Percentiles rank a stretch among this genome's conserved stretches.
These are phyloP conservation scores for Neodiprion lecontei DNA, from an alignment of 1,140 invertebrate genomes.

Conservation along the genomic window DNA sequence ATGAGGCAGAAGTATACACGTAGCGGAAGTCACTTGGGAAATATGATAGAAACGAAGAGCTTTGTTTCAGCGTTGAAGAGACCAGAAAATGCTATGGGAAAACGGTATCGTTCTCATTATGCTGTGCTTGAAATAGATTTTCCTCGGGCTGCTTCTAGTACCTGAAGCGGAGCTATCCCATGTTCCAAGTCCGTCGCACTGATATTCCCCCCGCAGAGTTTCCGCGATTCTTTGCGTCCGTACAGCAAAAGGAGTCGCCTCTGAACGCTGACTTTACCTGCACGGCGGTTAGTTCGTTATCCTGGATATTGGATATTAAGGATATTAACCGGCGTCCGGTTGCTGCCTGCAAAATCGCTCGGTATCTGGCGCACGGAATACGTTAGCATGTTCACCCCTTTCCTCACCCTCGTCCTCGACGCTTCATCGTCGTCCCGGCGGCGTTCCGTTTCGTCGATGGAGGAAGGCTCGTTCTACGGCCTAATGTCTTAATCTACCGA, in stretches of 20 bases:
- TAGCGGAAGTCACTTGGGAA: constrained; percentile 5
- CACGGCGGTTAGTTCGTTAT: not conserved
- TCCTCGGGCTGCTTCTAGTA: no score
- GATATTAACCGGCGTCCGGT: not conserved
- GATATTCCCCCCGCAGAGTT: not conserved
- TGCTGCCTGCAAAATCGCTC: not conserved
- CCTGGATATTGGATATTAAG: constrained; percentile 2
- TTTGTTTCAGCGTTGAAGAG: constrained; percentile 2
- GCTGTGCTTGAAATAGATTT: not conserved
- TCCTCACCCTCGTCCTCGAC: not conserved
- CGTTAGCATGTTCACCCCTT: not conserved
- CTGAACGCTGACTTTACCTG: not conserved
- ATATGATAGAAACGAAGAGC: not conserved
- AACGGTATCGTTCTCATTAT: not conserved
- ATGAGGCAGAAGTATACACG: no score
- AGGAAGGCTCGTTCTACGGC: not conserved
- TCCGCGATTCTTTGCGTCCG: not conserved
- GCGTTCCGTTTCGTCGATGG: not conserved
- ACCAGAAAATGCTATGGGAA: not conserved
- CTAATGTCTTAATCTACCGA: not conserved
- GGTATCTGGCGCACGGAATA: constrained; percentile 6
- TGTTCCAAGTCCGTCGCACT: no score
- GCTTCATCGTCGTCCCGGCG: not conserved
- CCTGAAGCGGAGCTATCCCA: no score
- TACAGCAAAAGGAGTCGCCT: not conserved